Conservation (phyloP, 2,888 invertebrate species). For the Ypsolopha scabrella region DNA sequence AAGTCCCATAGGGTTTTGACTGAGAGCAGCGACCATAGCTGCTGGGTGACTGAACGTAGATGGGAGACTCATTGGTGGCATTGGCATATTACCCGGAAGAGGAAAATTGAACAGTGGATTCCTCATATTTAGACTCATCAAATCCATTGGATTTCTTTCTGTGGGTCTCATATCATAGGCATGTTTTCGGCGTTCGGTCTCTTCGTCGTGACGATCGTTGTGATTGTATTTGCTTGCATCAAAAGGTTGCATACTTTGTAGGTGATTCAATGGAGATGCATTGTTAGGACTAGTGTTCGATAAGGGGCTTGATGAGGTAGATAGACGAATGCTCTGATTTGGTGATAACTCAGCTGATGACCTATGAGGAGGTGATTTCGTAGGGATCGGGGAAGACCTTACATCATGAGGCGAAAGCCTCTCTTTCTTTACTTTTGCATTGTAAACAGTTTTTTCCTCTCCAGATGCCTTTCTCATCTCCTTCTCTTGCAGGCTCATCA, state of each 20-base stretch:
- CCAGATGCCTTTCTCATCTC: conserved; percentile 22
- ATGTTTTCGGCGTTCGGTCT: conserved; percentile 60
- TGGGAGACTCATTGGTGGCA: conserved; percentile 67
- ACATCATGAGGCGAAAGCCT: conserved; percentile 39
- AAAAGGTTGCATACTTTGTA: conserved; percentile 96
- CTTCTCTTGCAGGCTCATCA: conserved; percentile 54
- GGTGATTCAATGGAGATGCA: conserved; percentile 84
- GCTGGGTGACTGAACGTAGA: conserved; percentile 72
- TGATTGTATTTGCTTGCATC: conserved; percentile 81
- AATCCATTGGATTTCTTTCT: conserved; percentile 65
- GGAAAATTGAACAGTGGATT: conserved; percentile 75
- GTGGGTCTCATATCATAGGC: conserved; percentile 43
- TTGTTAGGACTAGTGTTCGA: conserved; percentile 72
- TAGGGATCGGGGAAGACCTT: conserved; percentile 32
- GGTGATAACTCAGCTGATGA: conserved; percentile 55
- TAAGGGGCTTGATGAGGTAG: conserved; percentile 60
- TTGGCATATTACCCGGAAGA: conserved; percentile 69
- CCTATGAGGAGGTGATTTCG: conserved; percentile 36
- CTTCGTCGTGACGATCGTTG: conserved; percentile 40
- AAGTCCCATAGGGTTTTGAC: conserved; percentile 72
- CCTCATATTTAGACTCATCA: conserved; percentile 73
- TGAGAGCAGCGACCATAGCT: conserved; percentile 73
- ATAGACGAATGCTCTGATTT: conserved; percentile 43
- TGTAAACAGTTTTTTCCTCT: conserved; percentile 21
- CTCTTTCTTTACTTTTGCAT: conserved; percentile 38